These are phyloP conservation scores for Mythimna albipuncta DNA, from an alignment of 2,888 invertebrate genomes.

Conservation along the genomic window DNA sequence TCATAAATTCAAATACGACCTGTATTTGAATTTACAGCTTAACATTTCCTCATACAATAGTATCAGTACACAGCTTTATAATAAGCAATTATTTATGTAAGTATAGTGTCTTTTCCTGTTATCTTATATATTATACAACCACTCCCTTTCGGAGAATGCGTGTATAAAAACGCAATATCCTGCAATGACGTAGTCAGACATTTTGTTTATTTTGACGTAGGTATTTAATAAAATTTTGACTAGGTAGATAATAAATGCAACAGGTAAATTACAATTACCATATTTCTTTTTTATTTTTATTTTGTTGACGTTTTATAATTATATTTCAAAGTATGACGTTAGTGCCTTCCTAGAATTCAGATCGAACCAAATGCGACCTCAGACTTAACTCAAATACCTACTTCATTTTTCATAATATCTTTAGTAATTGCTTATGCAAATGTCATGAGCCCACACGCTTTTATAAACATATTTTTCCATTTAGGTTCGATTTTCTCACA, in stretches of 20 bases:
- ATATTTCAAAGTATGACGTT: slow-evolving; percentile 7
- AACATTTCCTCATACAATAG: slow-evolving; percentile 31
- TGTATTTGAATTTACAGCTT: too few relatives aligned
- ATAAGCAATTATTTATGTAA: slow-evolving; percentile 15
- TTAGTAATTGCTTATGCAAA: slow-evolving; percentile 33
- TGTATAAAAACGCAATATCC: slow-evolving; percentile 1
- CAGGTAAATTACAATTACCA: background rate
- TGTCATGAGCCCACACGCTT: background rate
- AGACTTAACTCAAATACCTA: background rate
- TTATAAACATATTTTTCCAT: slow-evolving; percentile 6
- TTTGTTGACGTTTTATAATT: background rate
- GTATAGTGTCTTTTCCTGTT: slow-evolving; percentile 42
- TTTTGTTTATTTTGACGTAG: background rate
- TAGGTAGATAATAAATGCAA: background rate
- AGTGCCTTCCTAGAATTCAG: slow-evolving; percentile 14
- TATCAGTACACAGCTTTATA: background rate
- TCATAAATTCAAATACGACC: background rate
- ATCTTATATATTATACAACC: slow-evolving; percentile 15
- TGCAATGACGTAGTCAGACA: background rate
- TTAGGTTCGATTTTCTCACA: background rate
- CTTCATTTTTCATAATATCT: slow-evolving; percentile 11
- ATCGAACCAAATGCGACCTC: slow-evolving; percentile 8
- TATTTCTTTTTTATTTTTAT: too few relatives aligned
- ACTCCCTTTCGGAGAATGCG: slow-evolving; percentile 31
- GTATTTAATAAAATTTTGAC: background rate